Percentiles rank a stretch among this genome's conserved stretches.
phyloP scores from a whole-genome alignment of 2,113 vertebrate species.

The Nothoprocta perdicaria region DNA sequence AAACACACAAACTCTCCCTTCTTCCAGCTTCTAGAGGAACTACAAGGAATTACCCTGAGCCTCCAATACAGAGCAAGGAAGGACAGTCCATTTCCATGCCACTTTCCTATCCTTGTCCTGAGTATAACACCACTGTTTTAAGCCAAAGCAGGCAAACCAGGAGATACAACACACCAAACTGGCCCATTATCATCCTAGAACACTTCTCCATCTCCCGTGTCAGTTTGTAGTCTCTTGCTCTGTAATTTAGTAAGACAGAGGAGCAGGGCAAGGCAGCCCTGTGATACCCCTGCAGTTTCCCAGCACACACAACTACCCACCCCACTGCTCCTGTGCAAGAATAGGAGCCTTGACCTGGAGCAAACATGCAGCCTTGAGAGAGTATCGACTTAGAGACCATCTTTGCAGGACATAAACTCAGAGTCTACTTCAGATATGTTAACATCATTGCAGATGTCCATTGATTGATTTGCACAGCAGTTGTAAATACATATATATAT shows the following conservation, averaged over 20 bases:
- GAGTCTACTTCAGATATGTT: neutral
- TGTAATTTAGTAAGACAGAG: neutral
- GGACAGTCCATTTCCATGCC: neutral
- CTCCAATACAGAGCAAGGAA: neutral
- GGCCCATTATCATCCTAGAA: neutral
- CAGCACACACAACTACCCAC: neutral
- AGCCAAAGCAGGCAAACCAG: neutral
- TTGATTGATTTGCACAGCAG: neutral
- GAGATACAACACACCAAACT: neutral
- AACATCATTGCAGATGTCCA: neutral
- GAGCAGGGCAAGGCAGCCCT: neutral
- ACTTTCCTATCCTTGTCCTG: neutral
- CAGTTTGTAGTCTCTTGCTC: too few species aligned
- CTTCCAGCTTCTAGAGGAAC: neutral
- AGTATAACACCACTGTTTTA: neutral
- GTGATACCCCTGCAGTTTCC: neutral
- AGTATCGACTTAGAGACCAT: neutral
- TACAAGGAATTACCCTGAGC: accelerated
- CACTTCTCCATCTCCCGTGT: neutral
- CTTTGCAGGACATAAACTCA: neutral
- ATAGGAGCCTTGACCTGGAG: neutral
- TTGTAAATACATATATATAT: neutral
- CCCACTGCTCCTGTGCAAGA: neutral
- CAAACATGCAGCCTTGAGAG: neutral
- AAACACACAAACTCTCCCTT: neutral